Evolutionary conservation across 2,113 vertebrate genomes (phyloP), one percentile per base, ranked within the genome.

Genomic region (Neomonachus schauinslandi): DNA sequence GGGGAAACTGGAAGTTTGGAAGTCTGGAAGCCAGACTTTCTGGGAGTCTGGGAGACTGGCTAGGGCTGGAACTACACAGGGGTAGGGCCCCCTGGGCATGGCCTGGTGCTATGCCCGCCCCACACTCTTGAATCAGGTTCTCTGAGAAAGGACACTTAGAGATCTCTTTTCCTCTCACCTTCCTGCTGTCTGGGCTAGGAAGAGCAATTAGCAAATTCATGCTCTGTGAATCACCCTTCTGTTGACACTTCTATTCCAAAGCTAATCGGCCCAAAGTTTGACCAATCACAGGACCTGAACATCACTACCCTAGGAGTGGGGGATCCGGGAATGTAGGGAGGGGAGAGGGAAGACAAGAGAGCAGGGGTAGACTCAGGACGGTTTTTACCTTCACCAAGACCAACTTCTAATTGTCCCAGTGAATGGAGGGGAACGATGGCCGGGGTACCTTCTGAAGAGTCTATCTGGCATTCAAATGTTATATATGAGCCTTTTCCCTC

Each of bases 171-270:
- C 33, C n/a, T 93, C 72, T 96, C 39, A 8, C 46, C n/a, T 87
- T 86, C 55, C 87, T 97, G 88, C 71, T 84, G 28, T 81, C 85
- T 89, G 59, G 85, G 33, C 49, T 49, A 28, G 72, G 55, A 92
- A 86, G 59, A 97, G 82, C 91, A 96, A 90, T 93, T 89, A 95
- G 94, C 39, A 91, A 87, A 77, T 92, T 42, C 46, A 31, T 12
- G 24, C 0, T 4, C 33, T 46, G 7, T 93, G 91, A 96, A 39
- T 97, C 91, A 95, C 36, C 11, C 77, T 95, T 57, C 59, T 91
- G 59, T 92, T 88, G 95, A 92, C 33, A 77, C 55, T 59, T 92
- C 57, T 31, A 77, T 88, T 84, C 72, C 80, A 97, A 77, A 95
- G 93, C 31, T 67, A 65, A 69, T 83, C 39, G 79, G 77, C 55